Conservation (phyloP, 2,888 invertebrate species). For the Habroteleia sp. region DNA sequence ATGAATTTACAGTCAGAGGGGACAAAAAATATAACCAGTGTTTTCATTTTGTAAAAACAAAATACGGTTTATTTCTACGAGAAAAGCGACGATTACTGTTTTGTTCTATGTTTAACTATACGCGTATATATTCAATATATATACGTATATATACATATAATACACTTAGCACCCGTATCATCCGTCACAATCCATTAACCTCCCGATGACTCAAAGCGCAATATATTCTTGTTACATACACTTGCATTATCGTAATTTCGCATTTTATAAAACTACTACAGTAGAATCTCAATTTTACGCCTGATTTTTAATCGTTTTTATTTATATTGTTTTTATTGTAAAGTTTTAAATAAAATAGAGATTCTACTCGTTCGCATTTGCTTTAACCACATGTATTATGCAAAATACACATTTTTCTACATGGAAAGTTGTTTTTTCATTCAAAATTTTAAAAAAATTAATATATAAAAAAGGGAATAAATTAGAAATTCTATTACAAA, state of each 20-base stretch:
- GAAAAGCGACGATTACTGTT: slow-evolving; percentile 36
- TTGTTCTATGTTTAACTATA: slow-evolving; percentile 50
- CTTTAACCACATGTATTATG: slow-evolving; percentile 48
- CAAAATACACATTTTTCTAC: slow-evolving; percentile 60
- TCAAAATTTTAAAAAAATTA: slow-evolving; percentile 1
- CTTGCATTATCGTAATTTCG: slow-evolving; percentile 66
- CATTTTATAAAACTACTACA: slow-evolving; percentile 65
- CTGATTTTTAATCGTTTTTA: background rate
- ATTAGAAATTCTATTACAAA: too few relatives aligned
- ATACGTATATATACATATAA: slow-evolving; percentile 59
- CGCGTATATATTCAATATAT: slow-evolving; percentile 51
- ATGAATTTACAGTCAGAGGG: slow-evolving; percentile 8
- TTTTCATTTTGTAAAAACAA: slow-evolving; percentile 52
- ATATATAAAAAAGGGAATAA: too few relatives aligned
- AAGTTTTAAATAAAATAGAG: slow-evolving; percentile 35
- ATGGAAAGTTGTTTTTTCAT: slow-evolving; percentile 35
- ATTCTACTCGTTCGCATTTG: slow-evolving; percentile 51
- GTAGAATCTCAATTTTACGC: slow-evolving; percentile 57
- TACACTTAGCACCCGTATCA: slow-evolving; percentile 58
- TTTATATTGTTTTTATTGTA: slow-evolving; percentile 7
- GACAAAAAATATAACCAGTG: slow-evolving; percentile 15
- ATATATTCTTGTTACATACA: slow-evolving; percentile 76
- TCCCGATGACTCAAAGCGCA: slow-evolving; percentile 66
- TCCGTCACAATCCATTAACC: slow-evolving; percentile 67
- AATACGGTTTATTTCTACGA: slow-evolving; percentile 55